Conservation (phyloP, 2,113 vertebrate genomes). For the Megaceryle maxima region DNA sequence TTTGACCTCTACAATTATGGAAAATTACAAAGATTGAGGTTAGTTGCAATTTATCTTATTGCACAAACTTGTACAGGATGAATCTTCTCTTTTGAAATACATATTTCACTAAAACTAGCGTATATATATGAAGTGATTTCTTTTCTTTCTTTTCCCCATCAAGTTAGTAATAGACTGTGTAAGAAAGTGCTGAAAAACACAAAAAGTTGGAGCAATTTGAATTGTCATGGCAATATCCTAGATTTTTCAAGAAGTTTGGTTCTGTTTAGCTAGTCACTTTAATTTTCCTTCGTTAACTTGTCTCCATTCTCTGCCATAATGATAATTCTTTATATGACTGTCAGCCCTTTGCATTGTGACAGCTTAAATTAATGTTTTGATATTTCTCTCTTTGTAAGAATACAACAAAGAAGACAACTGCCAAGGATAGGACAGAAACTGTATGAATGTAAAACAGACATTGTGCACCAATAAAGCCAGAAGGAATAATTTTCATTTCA, state of each 20-base stretch:
- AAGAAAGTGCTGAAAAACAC: constrained; percentile 54
- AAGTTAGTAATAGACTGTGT: constrained; percentile 57
- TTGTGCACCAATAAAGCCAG: constrained; percentile 57
- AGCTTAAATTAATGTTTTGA: constrained; percentile 78
- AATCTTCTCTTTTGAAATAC: constrained; percentile 32
- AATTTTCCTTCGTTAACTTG: constrained; percentile 66
- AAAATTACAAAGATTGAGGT: constrained; percentile 6
- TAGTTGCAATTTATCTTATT: constrained; percentile 46
- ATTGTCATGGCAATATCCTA: constrained; percentile 68
- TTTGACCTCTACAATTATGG: constrained; percentile 22
- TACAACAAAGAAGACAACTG: constrained; percentile 73
- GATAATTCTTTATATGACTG: constrained; percentile 73
- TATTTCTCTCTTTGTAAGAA: constrained; percentile 71
- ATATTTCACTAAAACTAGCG: constrained; percentile 41
- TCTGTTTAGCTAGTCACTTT: constrained; percentile 75
- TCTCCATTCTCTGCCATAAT: constrained; percentile 70
- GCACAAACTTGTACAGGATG: constrained; percentile 2
- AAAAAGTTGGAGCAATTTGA: constrained; percentile 44
- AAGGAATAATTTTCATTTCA: constrained; percentile 28
- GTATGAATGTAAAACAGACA: constrained; percentile 62
- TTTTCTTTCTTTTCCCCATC: constrained; percentile 47
- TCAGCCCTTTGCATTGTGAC: constrained; percentile 75
- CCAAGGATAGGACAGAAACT: constrained; percentile 67
- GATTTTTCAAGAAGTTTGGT: constrained; percentile 65
- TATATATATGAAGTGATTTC: constrained; percentile 17